Base-by-base conservation (phyloP, 2,797 vertebrate genomes). In the Helostoma temminkii region DNA sequence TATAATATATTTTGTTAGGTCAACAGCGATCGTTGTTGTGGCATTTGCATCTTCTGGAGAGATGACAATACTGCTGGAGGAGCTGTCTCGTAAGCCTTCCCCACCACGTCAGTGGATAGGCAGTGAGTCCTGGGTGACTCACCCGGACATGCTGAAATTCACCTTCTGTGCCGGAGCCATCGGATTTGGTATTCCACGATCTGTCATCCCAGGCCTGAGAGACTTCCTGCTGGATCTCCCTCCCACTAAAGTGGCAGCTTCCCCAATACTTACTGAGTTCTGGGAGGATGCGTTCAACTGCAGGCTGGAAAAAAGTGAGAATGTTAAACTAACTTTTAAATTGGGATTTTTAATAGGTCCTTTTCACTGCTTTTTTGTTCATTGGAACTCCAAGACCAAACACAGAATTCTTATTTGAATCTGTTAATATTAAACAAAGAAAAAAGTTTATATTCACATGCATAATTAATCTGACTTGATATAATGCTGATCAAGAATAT, bases 31-130 rank as follows among this genome's bases (percentile, higher is more conserved):
- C 25, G 87, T 91, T 32, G 10, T 93, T 15, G 88, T 93, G 25
- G 89, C 89, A 0, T 93, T 93, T 54, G 19, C 58, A 6, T 24
- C 83, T 0, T 11, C 77, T 42, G 82, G 83, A 50, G 93, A 93
- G 18, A 62, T 93, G 69, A 81, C 15, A 9, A 25, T 91, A 19
- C 47, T 93, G 5, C 54, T 93, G 30, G 64, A 81, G 12, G 92
- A 93, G 72, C 52, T 93, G 26, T 65, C 67, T 0, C 61, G 5
- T 1, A 48, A 88, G 22, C 84, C 81, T 3, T 74, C 61, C 1
- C 81, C 90, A 41, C 78, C 73, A 9, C 71, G 88, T 1, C 90
- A 92, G 59, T 93, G 92, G 93, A 81, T 94, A 7, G 92, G 91
- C 30, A 91, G 78, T 7, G 92, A 93, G 60, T 1, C 86, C 0